Evolutionary conservation across 2,888 invertebrate species (phyloP).

Genomic region (Rapana venosa): DNA sequence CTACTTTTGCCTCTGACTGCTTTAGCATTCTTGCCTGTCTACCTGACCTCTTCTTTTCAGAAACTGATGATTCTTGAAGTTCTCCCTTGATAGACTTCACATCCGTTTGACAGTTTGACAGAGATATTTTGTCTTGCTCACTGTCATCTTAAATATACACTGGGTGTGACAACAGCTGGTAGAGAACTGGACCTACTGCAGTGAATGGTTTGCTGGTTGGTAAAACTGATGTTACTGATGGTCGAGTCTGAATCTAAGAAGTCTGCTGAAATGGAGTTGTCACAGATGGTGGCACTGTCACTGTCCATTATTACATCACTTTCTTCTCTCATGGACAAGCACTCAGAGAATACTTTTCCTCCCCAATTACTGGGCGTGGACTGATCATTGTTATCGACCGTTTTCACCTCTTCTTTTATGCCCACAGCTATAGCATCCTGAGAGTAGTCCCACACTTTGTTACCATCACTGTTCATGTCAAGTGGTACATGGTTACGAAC

Average conservation of each 20-base stretch:
- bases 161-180: background rate
- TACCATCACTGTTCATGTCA: background rate
- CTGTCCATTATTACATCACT: too few relatives aligned
- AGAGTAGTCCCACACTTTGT: background rate
- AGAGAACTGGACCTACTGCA: background rate
- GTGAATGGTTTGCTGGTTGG: too few relatives aligned
- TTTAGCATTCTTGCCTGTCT: background rate
- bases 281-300: too few relatives aligned
- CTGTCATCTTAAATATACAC: slow-evolving; percentile 2
- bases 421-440: background rate
- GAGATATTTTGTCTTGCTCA: background rate
- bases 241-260: too few relatives aligned
- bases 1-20: background rate
- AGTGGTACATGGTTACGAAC: background rate
- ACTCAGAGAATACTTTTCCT: background rate
- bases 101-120: background rate
- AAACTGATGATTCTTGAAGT: background rate
- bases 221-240: too few relatives aligned
- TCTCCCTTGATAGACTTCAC: background rate
- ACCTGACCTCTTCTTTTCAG: background rate
- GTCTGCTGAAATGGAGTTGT: too few relatives aligned
- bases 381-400: background rate
- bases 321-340: too few relatives aligned
- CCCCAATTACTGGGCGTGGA: background rate
- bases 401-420: background rate